A percentile compares a stretch with the other conserved stretches of the same genome.
Conservation (phyloP, 1,140 invertebrate species). For the Drosophila sproati region DNA sequence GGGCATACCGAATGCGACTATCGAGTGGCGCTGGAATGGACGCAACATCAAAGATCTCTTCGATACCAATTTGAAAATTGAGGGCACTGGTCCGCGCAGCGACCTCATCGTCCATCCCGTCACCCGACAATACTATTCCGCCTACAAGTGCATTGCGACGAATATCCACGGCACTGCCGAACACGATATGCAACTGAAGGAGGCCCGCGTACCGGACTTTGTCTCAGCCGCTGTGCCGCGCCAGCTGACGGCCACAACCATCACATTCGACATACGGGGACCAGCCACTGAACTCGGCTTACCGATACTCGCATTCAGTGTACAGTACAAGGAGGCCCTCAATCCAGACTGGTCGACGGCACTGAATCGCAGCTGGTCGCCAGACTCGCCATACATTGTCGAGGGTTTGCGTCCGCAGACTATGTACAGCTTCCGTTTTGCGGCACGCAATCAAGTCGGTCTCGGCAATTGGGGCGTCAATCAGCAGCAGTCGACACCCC, state of each 20-base stretch:
- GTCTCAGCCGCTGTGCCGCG: slow-evolving; percentile 86
- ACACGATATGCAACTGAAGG: slow-evolving; percentile 89
- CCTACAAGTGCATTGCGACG: slow-evolving; percentile 92
- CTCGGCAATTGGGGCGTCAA: slow-evolving; percentile 89
- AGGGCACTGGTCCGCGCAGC: slow-evolving; percentile 89
- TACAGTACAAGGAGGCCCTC: slow-evolving; percentile 90
- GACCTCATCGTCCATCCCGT: slow-evolving; percentile 88
- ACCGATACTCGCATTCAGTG: slow-evolving; percentile 89
- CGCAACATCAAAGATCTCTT: slow-evolving; percentile 85
- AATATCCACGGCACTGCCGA: slow-evolving; percentile 90
- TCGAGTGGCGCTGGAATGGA: slow-evolving; percentile 90
- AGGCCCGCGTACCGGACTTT: slow-evolving; percentile 87
- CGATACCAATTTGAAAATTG: slow-evolving; percentile 86
- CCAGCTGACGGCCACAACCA: slow-evolving; percentile 92
- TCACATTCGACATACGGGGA: slow-evolving; percentile 90
- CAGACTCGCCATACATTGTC: slow-evolving; percentile 90
- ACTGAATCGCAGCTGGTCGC: slow-evolving; percentile 90
- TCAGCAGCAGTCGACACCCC: slow-evolving; percentile 86
- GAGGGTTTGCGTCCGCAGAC: slow-evolving; percentile 91
- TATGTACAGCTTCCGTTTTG: slow-evolving; percentile 93
- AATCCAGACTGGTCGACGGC: slow-evolving; percentile 88
- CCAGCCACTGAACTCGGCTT: slow-evolving; percentile 90
- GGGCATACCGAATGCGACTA: slow-evolving; percentile 94
- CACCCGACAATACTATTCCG: slow-evolving; percentile 88
- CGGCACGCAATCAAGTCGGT: slow-evolving; percentile 93